A percentile compares a stretch with the other conserved stretches of the same genome.
Conservation (phyloP, 2,888 invertebrate genomes). For the Pandemis heparana region DNA sequence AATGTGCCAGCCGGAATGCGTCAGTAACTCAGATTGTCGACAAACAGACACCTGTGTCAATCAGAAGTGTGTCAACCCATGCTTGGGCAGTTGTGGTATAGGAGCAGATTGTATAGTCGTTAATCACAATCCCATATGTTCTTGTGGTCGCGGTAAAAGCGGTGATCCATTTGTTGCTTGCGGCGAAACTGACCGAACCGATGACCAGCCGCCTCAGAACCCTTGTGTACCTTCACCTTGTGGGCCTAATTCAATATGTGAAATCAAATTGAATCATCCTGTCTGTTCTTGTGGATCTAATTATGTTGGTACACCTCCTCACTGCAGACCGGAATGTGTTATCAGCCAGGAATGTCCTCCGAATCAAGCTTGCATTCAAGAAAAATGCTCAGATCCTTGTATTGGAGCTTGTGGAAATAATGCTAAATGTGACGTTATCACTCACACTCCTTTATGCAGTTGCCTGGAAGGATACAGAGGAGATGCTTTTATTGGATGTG, state of each 20-base stretch:
- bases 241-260: conserved; percentile 94
- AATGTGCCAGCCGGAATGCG: conserved; percentile 94
- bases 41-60: conserved; percentile 92
- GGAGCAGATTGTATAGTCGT: conserved; percentile 92
- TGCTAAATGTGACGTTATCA: conserved; percentile 92
- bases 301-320: conserved; percentile 93
- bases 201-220: conserved; percentile 75
- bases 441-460: conserved; percentile 93
- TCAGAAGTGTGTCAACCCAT: conserved; percentile 93
- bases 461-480: conserved; percentile 92
- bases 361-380: conserved; percentile 92
- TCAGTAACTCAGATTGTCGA: conserved; percentile 92
- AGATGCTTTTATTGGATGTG: conserved; percentile 94
- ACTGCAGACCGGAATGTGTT: conserved; percentile 93
- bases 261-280: conserved; percentile 91
- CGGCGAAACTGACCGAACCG: conserved; percentile 62
- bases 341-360: conserved; percentile 93
- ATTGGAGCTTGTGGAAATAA: conserved; percentile 91
- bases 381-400: conserved; percentile 94
- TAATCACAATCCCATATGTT: conserved; percentile 95
- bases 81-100: conserved; percentile 92
- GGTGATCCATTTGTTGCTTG: conserved; percentile 94
- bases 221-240: conserved; percentile 90
- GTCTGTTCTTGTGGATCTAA: conserved; percentile 93
- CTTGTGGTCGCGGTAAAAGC: conserved; percentile 89